Evolutionary conservation across 1,140 invertebrate species (phyloP).

Genomic region (Brachionus sp.): DNA sequence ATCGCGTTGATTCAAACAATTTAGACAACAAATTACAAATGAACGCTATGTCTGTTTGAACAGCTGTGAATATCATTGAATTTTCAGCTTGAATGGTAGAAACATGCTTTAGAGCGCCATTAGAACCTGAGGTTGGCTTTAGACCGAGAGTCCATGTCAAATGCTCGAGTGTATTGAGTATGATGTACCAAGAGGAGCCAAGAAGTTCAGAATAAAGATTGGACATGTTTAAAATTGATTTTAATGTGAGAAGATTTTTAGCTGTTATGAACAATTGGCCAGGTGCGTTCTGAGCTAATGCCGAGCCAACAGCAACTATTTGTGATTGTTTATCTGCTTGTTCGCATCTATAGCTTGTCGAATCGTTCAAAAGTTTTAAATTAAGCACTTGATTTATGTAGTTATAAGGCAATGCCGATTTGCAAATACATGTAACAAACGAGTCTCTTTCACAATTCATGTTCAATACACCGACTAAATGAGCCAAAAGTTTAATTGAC

Average conservation of each 20-base stretch:
- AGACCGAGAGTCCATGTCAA: constrained; percentile 95
- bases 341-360: background rate
- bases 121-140: constrained; percentile 77
- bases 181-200: constrained; percentile 20
- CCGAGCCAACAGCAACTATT: constrained; percentile 18
- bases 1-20: constrained; percentile 51
- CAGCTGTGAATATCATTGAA: constrained; percentile 28
- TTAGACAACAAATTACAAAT: constrained; percentile 44
- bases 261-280: constrained; percentile 14
- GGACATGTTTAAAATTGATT: constrained; percentile 40
- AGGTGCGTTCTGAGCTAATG: background rate
- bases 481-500: constrained; percentile 79
- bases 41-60: constrained; percentile 41
- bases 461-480: constrained; percentile 71
- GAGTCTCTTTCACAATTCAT: constrained; percentile 77
- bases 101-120: constrained; percentile 56
- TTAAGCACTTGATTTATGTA: constrained; percentile 89
- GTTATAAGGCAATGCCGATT: constrained; percentile 86
- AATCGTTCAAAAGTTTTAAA: background rate
- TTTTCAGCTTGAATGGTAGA: background rate
- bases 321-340: constrained; percentile 33
- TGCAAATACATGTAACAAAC: constrained; percentile 86
- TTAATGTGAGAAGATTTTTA: constrained; percentile 42
- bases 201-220: constrained; percentile 20
- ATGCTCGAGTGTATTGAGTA: constrained; percentile 65